These are phyloP conservation scores for Pseudocheirus occidentalis DNA, from an alignment of 2,797 vertebrate species.

Conservation along the genomic window DNA sequence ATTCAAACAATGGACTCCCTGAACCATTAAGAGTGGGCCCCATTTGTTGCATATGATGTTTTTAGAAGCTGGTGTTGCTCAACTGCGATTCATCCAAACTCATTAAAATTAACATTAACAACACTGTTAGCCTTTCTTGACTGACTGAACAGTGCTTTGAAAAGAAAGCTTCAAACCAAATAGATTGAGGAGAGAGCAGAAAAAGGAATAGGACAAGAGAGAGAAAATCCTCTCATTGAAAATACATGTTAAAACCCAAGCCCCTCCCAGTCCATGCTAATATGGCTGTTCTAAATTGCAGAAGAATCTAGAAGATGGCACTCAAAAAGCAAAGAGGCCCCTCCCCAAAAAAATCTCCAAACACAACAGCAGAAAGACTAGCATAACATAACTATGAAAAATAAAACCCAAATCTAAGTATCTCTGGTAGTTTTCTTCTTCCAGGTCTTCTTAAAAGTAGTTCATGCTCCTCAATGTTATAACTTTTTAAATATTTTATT, in stretches of 20 bases:
- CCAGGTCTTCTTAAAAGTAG: conserved; percentile 41
- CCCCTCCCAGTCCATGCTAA: conserved; percentile 2
- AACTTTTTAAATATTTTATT: neutral
- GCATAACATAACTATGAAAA: neutral
- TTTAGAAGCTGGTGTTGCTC: conserved; percentile 4
- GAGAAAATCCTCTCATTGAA: conserved; percentile 16
- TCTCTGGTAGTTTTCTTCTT: conserved; percentile 17
- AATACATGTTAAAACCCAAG: neutral
- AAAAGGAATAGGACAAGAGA: conserved; percentile 22
- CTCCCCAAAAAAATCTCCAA: neutral
- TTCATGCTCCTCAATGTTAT: conserved; percentile 29
- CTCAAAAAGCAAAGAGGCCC: neutral
- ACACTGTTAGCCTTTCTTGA: conserved; percentile 11
- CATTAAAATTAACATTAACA: conserved; percentile 24
- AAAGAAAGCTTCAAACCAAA: conserved; percentile 36
- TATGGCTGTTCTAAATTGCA: neutral
- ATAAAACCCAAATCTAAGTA: neutral
- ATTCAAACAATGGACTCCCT: conserved; percentile 34
- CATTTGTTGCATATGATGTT: conserved; percentile 19
- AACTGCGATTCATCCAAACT: conserved; percentile 41
- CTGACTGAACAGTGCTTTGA: neutral
- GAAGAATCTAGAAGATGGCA: neutral
- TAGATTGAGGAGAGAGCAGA: conserved; percentile 27
- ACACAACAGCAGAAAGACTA: neutral
- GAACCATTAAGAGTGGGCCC: conserved; percentile 33